Evolutionary conservation across 2,113 vertebrate species (phyloP).

Genomic region (Charina bottae): DNA sequence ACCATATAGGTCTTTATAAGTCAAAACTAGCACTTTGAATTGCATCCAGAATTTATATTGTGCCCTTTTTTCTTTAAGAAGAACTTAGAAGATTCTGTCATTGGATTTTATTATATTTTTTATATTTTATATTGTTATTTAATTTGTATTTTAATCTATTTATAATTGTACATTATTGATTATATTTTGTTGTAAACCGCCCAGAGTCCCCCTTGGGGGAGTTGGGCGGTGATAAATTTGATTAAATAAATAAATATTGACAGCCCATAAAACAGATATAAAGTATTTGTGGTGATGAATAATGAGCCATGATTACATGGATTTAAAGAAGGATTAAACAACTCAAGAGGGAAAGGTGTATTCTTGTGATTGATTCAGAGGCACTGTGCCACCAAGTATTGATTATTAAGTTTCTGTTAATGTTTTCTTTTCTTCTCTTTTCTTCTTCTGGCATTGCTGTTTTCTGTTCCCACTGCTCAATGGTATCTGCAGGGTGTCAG

Average conservation of each 20-base stretch:
- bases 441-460: background rate
- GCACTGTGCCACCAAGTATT: background rate
- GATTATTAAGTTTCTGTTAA: background rate
- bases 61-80: too few relatives aligned
- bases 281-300: background rate
- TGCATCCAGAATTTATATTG: background rate
- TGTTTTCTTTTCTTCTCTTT: background rate
- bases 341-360: background rate
- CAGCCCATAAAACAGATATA: background rate
- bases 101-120: too few relatives aligned
- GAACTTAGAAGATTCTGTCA: too few relatives aligned
- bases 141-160: too few relatives aligned
- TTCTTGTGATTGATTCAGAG: background rate
- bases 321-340: background rate
- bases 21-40: background rate
- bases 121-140: too few relatives aligned
- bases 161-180: too few relatives aligned
- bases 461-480: background rate
- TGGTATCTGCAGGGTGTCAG: background rate
- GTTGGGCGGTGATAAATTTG: too few relatives aligned
- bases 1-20: background rate
- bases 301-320: background rate
- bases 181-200: too few relatives aligned
- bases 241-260: too few relatives aligned
- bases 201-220: too few relatives aligned